These are phyloP conservation scores for Fragum whitleyi DNA, from an alignment of 2,888 invertebrate genomes.

Conservation along the genomic window DNA sequence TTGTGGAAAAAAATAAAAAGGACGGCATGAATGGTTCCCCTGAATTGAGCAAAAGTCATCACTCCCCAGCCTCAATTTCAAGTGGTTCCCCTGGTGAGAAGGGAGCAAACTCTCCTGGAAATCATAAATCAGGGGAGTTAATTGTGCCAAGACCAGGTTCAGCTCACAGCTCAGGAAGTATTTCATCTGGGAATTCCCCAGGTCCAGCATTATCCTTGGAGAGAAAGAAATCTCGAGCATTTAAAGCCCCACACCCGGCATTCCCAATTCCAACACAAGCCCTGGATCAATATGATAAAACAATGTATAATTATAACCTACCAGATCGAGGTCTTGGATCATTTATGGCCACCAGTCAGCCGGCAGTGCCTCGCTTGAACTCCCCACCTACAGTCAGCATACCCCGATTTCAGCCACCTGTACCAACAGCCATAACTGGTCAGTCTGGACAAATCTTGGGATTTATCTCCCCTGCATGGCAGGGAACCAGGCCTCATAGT, in stretches of 20 bases:
- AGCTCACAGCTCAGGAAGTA: constrained; percentile 45
- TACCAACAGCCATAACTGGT: constrained; percentile 36
- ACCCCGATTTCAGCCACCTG: constrained; percentile 60
- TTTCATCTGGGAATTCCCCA: constrained; percentile 37
- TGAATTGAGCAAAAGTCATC: constrained; percentile 22
- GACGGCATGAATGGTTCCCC: neutral
- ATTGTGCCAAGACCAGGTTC: constrained; percentile 36
- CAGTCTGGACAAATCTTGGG: constrained; percentile 42
- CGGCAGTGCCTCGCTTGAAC: constrained; percentile 55
- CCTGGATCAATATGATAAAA: constrained; percentile 68
- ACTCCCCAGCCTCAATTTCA: constrained; percentile 2
- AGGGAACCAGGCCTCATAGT: constrained; percentile 29
- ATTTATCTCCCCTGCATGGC: constrained; percentile 49
- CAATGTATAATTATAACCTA: constrained; percentile 78
- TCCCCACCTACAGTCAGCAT: constrained; percentile 58
- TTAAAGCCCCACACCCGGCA: constrained; percentile 61
- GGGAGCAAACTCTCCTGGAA: constrained; percentile 29
- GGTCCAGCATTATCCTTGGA: constrained; percentile 29
- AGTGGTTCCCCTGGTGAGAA: constrained; percentile 31
- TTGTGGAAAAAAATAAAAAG: constrained; percentile 16
- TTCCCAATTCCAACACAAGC: constrained; percentile 56
- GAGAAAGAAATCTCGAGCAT: constrained; percentile 34
- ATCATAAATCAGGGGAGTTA: constrained; percentile 33
- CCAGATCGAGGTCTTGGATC: constrained; percentile 78
- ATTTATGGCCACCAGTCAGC: constrained; percentile 34